Evolutionary conservation across 2,888 invertebrate species (phyloP).

Genomic region (Lathronympha strigana): DNA sequence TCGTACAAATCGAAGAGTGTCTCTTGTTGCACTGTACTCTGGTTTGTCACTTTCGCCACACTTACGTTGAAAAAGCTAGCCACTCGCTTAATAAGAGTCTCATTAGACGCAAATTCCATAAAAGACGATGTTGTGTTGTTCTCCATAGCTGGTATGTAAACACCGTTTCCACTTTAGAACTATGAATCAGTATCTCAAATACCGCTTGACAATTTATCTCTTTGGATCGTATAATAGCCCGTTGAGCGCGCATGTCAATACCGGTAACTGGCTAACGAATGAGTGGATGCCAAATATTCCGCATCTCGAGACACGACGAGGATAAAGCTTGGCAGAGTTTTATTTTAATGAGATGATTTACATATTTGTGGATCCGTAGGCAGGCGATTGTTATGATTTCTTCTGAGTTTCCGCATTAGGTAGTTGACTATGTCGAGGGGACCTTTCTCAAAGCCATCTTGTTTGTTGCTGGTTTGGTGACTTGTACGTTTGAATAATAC

Average conservation of each 20-base stretch:
- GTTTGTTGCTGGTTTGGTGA: conserved; percentile 24
- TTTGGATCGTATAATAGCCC: conserved; percentile 21
- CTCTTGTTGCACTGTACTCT: conserved; percentile 62
- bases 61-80: conserved; percentile 59
- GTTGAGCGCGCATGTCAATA: conserved; percentile 57
- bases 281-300: conserved; percentile 61
- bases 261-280: conserved; percentile 59
- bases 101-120: conserved; percentile 47
- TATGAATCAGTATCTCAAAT: conserved; percentile 29
- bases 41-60: conserved; percentile 56
- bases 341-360: conserved; percentile 68
- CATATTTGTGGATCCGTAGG: conserved; percentile 63
- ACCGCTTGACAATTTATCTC: conserved; percentile 29
- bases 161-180: conserved; percentile 15
- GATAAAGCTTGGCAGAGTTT: conserved; percentile 53
- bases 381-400: conserved; percentile 38
- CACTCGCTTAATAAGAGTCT: conserved; percentile 56
- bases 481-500: conserved; percentile 35
- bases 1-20: conserved; percentile 64
- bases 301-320: conserved; percentile 60
- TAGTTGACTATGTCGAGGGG: conserved; percentile 2
- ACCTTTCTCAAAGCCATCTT: conserved; percentile 4
- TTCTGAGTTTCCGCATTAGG: conserved; percentile 17
- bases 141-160: conserved; percentile 39
- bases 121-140: conserved; percentile 25